Evolutionary conservation across 2,113 vertebrate species (phyloP), one percentile per base, ranked within the genome.

Genomic region (Centropus unirufus): DNA sequence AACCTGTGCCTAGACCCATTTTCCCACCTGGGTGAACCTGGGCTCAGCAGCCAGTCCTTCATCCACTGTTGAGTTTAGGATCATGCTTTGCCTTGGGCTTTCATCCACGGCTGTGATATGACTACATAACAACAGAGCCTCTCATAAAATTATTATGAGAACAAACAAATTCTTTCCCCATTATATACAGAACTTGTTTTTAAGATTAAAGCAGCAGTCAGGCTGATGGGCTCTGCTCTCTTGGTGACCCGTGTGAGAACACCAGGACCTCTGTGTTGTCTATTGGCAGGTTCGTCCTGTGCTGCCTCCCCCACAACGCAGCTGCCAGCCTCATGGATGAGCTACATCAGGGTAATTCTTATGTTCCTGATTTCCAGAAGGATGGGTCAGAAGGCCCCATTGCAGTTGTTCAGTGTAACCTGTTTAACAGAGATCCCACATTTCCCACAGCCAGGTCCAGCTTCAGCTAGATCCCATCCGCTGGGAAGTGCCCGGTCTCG

Each of bases 111-210:
- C 73, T 87, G 89, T 36, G 87, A 91, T 54, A 72, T 26, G 36
- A 63, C 69, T 68, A 14, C 1, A 2, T 19, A 84, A 8, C 34
- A 91, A 89, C 89, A 84, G 49, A 85, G 66, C 58, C 9, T 54
- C 88, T 95, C 84, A 69, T 92, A 83, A 94, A 94, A 90, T 69
- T 89, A 73, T 91, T 91, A 89, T 36, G 81, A 95, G 63, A 87
- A 76, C 91, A 91, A 92, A 94, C 74, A 83, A 90, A 92, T 95
- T 96, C 84, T 26, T 92, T 92, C 81, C 51, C 51, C 76, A 63
- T 96, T 85, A 79, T 97, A 84, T 49, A 69, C 46, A 61, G 11
- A 51, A 63, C 58, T 91, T 42, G 54, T 46, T 93, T 90, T 75
- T 63, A 63, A 89, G 59, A 78, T 51, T 55, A 81, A 89, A 81